A percentile compares a stretch with the other conserved stretches of the same genome.
phyloP scores from a whole-genome alignment of 2,113 vertebrate genomes.

The Gymnogyps californianus region DNA sequence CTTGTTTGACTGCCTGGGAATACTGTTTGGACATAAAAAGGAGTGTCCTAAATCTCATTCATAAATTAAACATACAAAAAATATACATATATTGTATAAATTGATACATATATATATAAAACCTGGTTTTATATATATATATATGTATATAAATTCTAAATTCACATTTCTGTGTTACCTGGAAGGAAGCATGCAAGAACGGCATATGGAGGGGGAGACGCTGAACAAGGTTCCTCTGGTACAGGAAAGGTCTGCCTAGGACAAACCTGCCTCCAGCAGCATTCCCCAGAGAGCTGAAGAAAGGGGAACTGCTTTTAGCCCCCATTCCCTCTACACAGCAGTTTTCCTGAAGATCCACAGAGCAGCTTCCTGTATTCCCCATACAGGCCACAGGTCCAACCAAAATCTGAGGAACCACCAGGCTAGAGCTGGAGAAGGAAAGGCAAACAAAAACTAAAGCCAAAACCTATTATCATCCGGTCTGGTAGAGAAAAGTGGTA shows the following conservation, averaged over 20 bases:
- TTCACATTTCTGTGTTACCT: conserved; percentile 62
- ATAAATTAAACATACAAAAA: conserved; percentile 74
- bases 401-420: not conserved
- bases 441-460: not conserved
- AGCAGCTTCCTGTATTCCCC: not conserved
- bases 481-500: not conserved
- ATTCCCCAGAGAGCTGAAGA: not conserved
- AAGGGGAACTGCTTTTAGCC: not conserved
- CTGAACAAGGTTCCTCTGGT: not conserved
- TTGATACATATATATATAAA: conserved; percentile 24
- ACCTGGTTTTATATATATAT: not conserved
- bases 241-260: not conserved
- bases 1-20: conserved; percentile 25
- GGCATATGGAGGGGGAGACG: not conserved
- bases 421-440: conserved; percentile 61
- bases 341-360: not conserved
- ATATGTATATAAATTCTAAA: not conserved
- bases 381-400: not conserved
- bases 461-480: not conserved
- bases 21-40: conserved; percentile 25
- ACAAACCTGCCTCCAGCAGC: not conserved
- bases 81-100: conserved; percentile 54
- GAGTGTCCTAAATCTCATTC: conserved; percentile 20
- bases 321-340: not conserved
- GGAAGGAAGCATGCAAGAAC: conserved; percentile 39